Percentiles rank a stretch among this genome's conserved stretches.
These are phyloP conservation scores for Helicoverpa assulta DNA, from an alignment of 2,888 invertebrate genomes.

Conservation along the genomic window DNA sequence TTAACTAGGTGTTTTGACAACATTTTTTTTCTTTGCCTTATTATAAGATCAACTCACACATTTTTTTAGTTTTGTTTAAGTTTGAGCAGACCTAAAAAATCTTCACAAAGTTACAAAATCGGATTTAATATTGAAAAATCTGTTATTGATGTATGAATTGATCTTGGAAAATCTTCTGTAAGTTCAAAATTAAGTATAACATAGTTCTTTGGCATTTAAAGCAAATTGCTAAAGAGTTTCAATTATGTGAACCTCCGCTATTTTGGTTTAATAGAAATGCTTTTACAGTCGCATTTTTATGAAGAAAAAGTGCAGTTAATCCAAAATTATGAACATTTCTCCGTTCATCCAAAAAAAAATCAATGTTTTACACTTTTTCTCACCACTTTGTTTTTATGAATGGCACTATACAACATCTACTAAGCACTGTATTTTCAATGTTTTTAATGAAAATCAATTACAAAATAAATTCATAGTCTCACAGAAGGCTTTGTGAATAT, in stretches of 20 bases:
- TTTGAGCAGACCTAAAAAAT: slow-evolving; percentile 4
- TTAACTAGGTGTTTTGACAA: slow-evolving; percentile 55
- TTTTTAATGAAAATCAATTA: slow-evolving; percentile 55
- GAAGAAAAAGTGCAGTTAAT: slow-evolving; percentile 20
- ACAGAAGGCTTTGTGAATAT: slow-evolving; percentile 73
- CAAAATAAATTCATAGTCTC: slow-evolving; percentile 60
- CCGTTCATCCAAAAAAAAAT: background rate
- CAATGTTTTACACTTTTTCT: background rate
- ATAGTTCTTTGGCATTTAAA: slow-evolving; percentile 70
- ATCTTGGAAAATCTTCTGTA: slow-evolving; percentile 48
- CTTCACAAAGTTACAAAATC: background rate
- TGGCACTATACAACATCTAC: slow-evolving; percentile 64
- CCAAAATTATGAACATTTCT: background rate
- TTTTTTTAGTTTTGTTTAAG: background rate
- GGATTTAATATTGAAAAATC: background rate
- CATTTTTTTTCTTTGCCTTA: slow-evolving; percentile 30
- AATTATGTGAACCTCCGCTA: slow-evolving; percentile 42
- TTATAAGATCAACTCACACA: slow-evolving; percentile 54
- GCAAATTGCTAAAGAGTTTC: slow-evolving; percentile 55
- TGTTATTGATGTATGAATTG: slow-evolving; percentile 51
- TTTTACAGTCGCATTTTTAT: slow-evolving; percentile 36
- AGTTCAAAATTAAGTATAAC: slow-evolving; percentile 62
- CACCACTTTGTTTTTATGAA: slow-evolving; percentile 32
- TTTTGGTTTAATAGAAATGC: slow-evolving; percentile 41
- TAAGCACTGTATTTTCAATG: slow-evolving; percentile 53